Evolutionary conservation across 2,797 vertebrate genomes (phyloP).

Genomic region (Trachurus trachurus): DNA sequence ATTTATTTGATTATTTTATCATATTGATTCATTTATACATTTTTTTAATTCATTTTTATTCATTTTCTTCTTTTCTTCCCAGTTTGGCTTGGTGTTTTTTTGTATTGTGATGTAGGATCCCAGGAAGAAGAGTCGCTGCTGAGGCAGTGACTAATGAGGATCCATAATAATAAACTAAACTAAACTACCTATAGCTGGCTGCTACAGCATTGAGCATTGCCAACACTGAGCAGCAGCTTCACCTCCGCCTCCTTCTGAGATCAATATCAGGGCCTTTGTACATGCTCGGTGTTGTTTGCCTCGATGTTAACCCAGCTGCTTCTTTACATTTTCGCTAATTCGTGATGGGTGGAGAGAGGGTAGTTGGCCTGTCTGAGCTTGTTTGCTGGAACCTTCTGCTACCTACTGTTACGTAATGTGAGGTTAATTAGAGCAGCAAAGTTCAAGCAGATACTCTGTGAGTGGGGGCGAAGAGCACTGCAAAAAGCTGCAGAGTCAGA

Average conservation of each 20-base stretch:
- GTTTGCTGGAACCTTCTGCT: slow-evolving; percentile 15
- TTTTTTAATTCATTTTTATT: too few relatives aligned
- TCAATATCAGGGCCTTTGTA: background rate
- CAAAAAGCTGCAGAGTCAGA: slow-evolving; percentile 22
- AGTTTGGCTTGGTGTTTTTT: too few relatives aligned
- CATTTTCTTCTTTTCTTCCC: too few relatives aligned
- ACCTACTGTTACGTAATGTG: slow-evolving; percentile 19
- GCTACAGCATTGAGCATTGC: too few relatives aligned
- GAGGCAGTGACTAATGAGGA: too few relatives aligned
- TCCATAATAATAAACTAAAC: too few relatives aligned
- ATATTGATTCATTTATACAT: too few relatives aligned
- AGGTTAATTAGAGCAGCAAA: slow-evolving; percentile 52
- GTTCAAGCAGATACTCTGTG: slow-evolving; percentile 7
- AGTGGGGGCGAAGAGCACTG: slow-evolving; percentile 16
- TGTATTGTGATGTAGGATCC: too few relatives aligned
- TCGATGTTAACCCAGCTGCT: slow-evolving; percentile 9
- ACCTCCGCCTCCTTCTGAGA: slow-evolving; percentile 4
- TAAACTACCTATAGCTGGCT: background rate
- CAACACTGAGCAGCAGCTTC: background rate
- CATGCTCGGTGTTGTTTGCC: slow-evolving; percentile 7
- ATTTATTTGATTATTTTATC: too few relatives aligned
- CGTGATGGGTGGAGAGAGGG: background rate
- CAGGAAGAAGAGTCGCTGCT: too few relatives aligned
- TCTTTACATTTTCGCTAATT: slow-evolving; percentile 14
- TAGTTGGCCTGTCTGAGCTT: slow-evolving; percentile 13